Evolutionary conservation across 2,797 vertebrate genomes (phyloP).

Genomic region (Pipistrellus nathusii): DNA sequence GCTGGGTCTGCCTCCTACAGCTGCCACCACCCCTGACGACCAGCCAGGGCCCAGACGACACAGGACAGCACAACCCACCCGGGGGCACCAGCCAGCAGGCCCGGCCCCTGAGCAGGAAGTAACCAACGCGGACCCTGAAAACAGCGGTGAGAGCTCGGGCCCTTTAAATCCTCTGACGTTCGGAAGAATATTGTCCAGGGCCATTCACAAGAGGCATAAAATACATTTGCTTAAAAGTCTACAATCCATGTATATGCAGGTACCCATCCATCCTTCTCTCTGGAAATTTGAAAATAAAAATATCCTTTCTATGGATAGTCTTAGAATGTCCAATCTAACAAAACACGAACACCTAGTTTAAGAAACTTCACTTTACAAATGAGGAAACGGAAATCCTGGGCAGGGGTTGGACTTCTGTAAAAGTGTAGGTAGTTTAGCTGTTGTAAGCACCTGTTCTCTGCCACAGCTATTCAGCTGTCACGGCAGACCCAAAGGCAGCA

Average conservation of each 20-base stretch:
- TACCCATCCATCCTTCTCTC: neutral
- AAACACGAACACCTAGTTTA: neutral
- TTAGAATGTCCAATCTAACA: neutral
- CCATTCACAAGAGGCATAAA: neutral
- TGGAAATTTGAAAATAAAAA: constrained; percentile 51
- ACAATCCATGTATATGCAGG: neutral
- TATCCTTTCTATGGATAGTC: neutral
- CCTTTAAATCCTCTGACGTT: neutral
- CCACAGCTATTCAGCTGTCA: neutral
- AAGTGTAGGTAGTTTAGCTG: neutral
- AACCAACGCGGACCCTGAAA: neutral
- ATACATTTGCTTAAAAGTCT: neutral
- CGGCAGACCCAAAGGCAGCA: neutral
- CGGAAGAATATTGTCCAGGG: neutral
- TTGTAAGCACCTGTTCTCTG: neutral
- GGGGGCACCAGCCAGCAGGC: neutral
- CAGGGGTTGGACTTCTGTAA: neutral
- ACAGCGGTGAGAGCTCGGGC: neutral
- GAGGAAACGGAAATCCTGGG: neutral
- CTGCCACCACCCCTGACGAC: neutral
- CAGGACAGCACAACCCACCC: neutral
- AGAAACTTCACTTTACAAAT: neutral
- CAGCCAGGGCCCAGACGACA: neutral
- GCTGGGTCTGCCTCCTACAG: neutral
- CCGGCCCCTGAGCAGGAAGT: neutral